Evolutionary conservation across 2,113 vertebrate genomes (phyloP).

Genomic region (Camelus dromedarius): DNA sequence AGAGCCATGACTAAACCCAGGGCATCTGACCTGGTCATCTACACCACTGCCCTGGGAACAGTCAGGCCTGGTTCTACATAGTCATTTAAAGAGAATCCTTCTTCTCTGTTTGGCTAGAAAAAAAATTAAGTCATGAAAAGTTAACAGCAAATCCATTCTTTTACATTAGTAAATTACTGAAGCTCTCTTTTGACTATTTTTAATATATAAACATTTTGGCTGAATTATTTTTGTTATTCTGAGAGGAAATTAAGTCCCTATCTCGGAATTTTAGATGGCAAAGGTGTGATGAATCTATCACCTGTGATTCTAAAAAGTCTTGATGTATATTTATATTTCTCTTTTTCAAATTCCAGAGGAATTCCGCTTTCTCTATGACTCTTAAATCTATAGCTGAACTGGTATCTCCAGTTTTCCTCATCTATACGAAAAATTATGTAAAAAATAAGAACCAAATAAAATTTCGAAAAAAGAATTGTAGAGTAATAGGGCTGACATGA

Average conservation of each 20-base stretch:
- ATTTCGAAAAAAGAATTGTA: background rate
- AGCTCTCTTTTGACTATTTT: background rate
- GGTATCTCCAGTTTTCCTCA: background rate
- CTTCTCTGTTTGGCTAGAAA: background rate
- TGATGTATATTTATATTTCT: background rate
- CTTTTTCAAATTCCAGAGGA: background rate
- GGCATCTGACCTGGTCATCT: background rate
- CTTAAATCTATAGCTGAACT: background rate
- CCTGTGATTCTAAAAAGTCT: background rate
- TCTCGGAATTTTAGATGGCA: background rate
- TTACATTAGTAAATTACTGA: background rate
- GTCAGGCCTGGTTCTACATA: background rate
- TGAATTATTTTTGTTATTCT: background rate
- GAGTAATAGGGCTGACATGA: background rate
- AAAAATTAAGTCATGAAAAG: background rate
- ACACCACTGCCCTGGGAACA: background rate
- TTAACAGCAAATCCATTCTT: background rate
- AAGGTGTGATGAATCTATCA: background rate
- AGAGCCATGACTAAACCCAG: background rate
- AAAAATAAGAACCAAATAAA: background rate
- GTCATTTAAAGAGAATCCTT: background rate
- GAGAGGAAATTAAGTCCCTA: background rate
- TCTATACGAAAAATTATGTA: background rate
- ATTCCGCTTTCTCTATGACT: background rate
- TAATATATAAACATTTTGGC: background rate